A percentile compares a stretch with the other conserved stretches of the same genome.
These are phyloP conservation scores for Forficula auricularia DNA, from an alignment of 1,140 invertebrate genomes.

Conservation along the genomic window DNA sequence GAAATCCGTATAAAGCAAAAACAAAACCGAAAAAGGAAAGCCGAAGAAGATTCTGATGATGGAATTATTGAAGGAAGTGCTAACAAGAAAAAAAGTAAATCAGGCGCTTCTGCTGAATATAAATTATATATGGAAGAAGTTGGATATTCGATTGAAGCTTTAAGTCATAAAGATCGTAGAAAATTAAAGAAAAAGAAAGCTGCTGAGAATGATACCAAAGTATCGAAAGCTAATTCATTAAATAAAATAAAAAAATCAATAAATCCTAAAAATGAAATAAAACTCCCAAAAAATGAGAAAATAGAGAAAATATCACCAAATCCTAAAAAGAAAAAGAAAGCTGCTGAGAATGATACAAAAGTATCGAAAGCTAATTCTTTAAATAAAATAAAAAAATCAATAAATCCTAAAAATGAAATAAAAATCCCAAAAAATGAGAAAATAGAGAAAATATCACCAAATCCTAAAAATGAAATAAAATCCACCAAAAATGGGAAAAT, in stretches of 20 bases:
- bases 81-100: slow-evolving; percentile 16
- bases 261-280: too few species aligned
- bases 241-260: slow-evolving; percentile 10
- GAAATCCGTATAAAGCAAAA: slow-evolving; percentile 12
- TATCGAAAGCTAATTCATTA: too few species aligned
- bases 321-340: neutral
- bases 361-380: too few species aligned
- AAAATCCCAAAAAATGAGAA: too few species aligned
- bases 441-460: too few species aligned
- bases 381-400: slow-evolving; percentile 10
- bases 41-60: slow-evolving; percentile 1
- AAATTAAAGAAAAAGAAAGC: neutral
- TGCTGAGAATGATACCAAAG: neutral
- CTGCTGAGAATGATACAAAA: neutral
- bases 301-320: too few species aligned
- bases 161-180: neutral
- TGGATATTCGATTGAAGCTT: slow-evolving; percentile 5
- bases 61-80: slow-evolving; percentile 8
- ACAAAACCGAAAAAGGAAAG: neutral
- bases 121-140: slow-evolving; percentile 20
- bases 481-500: neutral
- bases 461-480: neutral
- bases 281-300: too few species aligned
- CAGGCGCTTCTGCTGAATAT: slow-evolving; percentile 21
- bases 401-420: too few species aligned